A percentile compares a stretch with the other conserved stretches of the same genome.
phyloP scores from a whole-genome alignment of 2,888 invertebrate genomes.

The Smittia aterrima region DNA sequence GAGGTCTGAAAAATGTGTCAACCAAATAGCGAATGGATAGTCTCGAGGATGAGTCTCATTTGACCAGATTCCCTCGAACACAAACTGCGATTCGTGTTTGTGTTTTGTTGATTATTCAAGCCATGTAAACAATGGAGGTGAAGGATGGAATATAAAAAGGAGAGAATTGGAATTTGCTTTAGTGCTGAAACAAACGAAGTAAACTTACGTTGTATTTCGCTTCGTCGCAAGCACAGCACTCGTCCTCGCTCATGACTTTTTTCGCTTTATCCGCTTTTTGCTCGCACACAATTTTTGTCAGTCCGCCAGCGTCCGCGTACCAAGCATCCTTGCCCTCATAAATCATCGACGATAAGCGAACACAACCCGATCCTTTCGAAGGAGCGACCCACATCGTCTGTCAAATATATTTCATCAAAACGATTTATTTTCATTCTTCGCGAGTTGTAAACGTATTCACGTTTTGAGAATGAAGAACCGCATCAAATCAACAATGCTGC shows the following conservation, averaged over 20 bases:
- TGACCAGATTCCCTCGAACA: slow-evolving; percentile 94
- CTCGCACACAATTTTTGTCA: slow-evolving; percentile 78
- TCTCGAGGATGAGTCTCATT: slow-evolving; percentile 93
- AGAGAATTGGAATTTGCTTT: neutral
- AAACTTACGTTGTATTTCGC: slow-evolving; percentile 82
- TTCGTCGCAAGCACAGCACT: slow-evolving; percentile 93
- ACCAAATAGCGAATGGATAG: slow-evolving; percentile 85
- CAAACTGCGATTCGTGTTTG: slow-evolving; percentile 63
- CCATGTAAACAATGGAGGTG: neutral
- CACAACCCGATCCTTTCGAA: slow-evolving; percentile 78
- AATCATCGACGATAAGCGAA: slow-evolving; percentile 85
- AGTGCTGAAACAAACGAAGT: neutral
- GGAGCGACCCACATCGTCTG: slow-evolving; percentile 81
- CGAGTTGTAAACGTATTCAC: too few species aligned
- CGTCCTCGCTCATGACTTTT: slow-evolving; percentile 56
- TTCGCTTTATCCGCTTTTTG: slow-evolving; percentile 62
- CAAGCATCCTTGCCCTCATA: slow-evolving; percentile 75
- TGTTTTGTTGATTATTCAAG: slow-evolving; percentile 18
- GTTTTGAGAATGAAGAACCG: neutral
- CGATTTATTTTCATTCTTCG: too few species aligned
- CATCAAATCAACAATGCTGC: too few species aligned
- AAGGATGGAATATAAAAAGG: neutral
- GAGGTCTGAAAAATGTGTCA: slow-evolving; percentile 95
- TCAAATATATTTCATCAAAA: neutral
- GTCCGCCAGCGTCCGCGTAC: slow-evolving; percentile 85